These are phyloP conservation scores for Vimba vimba DNA, from an alignment of 2,113 vertebrate genomes.

Conservation along the genomic window DNA sequence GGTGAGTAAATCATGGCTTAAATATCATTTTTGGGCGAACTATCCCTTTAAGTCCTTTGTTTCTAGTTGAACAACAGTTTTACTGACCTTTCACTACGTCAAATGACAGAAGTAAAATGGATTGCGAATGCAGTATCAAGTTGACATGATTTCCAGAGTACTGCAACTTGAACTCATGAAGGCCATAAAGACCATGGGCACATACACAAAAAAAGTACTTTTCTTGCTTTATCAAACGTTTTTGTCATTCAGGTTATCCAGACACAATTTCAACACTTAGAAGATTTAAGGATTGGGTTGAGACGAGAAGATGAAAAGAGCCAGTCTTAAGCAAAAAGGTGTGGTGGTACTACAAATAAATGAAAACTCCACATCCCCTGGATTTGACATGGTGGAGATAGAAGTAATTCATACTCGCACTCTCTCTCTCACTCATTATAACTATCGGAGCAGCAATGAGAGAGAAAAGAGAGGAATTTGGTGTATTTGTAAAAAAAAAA, in stretches of 20 bases:
- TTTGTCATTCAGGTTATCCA: slow-evolving; percentile 16
- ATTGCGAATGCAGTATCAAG: neutral
- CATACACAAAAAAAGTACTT: neutral
- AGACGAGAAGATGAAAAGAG: neutral
- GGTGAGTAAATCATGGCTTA: too few species aligned
- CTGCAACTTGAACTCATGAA: neutral
- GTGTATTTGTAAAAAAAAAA: neutral
- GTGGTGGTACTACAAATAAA: neutral
- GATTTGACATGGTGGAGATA: slow-evolving; percentile 24
- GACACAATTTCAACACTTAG: slow-evolving; percentile 12
- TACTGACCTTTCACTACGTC: too few species aligned
- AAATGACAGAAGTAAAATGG: neutral
- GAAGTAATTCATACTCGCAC: slow-evolving; percentile 13
- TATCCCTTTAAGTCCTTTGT: neutral
- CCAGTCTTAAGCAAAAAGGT: slow-evolving; percentile 4
- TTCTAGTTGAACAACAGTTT: neutral
- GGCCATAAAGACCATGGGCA: neutral
- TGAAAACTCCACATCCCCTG: slow-evolving; percentile 6
- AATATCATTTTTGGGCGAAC: too few species aligned
- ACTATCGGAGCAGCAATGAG: neutral
- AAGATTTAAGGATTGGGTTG: slow-evolving; percentile 26
- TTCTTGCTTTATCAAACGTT: slow-evolving; percentile 1
- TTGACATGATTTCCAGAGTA: neutral
- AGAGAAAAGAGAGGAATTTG: neutral
- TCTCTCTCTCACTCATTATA: neutral